A percentile compares a stretch with the other conserved stretches of the same genome.
Conservation (phyloP, 2,797 vertebrate species). For the Anguilla megastoma region DNA sequence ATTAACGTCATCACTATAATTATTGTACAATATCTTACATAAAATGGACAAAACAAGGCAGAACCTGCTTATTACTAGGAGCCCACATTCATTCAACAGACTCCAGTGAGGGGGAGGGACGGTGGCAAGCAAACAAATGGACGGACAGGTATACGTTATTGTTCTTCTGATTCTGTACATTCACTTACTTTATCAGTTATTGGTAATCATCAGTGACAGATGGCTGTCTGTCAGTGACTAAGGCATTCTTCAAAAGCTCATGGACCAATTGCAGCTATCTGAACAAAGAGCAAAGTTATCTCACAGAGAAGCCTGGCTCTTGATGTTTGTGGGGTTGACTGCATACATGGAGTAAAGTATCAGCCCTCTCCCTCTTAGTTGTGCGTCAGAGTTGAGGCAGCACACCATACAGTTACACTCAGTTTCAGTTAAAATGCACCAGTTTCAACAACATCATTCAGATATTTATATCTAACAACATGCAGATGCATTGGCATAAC, state of each 20-base stretch:
- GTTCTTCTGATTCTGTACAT: conserved; percentile 17
- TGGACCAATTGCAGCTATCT: background rate
- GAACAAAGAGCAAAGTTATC: background rate
- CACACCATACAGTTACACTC: background rate
- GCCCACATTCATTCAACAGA: conserved; percentile 22
- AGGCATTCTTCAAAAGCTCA: background rate
- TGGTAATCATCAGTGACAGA: conserved; percentile 4
- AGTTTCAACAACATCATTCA: background rate
- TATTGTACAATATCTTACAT: conserved; percentile 71
- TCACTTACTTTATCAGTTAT: conserved; percentile 6
- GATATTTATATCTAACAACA: background rate
- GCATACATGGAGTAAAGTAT: background rate
- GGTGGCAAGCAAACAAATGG: conserved; percentile 3
- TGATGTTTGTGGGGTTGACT: background rate
- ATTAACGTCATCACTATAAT: conserved; percentile 64
- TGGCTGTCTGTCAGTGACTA: background rate
- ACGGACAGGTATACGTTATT: conserved; percentile 6
- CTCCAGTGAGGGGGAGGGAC: conserved; percentile 5
- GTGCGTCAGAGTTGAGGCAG: background rate
- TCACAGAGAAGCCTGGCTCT: background rate
- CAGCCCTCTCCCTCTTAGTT: background rate
- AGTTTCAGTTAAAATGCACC: conserved; percentile 7
- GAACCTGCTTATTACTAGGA: conserved; percentile 23
- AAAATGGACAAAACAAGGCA: conserved; percentile 57
- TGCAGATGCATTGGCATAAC: background rate